Conservation (phyloP, 2,888 invertebrate genomes). For the Nephrotoma flavescens region DNA sequence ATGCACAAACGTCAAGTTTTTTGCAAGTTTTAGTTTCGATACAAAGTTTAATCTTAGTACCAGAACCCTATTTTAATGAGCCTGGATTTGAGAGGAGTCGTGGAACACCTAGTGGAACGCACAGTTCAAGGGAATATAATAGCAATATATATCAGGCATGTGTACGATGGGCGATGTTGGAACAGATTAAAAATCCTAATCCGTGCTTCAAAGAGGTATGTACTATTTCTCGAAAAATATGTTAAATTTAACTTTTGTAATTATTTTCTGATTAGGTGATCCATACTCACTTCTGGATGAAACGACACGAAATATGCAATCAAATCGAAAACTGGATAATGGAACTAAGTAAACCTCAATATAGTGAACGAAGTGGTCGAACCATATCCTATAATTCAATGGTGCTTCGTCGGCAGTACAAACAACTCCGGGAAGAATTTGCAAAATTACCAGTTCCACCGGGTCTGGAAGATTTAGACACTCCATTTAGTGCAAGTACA, state of each 20-base stretch:
- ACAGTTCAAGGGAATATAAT: slow-evolving; percentile 87
- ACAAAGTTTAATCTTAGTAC: slow-evolving; percentile 80
- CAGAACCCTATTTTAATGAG: slow-evolving; percentile 91
- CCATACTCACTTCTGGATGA: slow-evolving; percentile 87
- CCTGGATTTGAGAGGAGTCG: slow-evolving; percentile 85
- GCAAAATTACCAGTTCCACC: slow-evolving; percentile 66
- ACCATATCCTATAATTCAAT: slow-evolving; percentile 63
- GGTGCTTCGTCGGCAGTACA: slow-evolving; percentile 63
- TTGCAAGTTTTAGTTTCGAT: slow-evolving; percentile 85
- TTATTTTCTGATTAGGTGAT: slow-evolving; percentile 46
- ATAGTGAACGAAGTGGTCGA: slow-evolving; percentile 59
- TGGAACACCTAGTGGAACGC: slow-evolving; percentile 75
- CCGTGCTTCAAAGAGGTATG: slow-evolving; percentile 78
- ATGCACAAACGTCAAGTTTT: slow-evolving; percentile 88
- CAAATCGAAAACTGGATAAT: slow-evolving; percentile 85
- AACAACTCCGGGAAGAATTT: slow-evolving; percentile 73
- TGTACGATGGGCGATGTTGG: slow-evolving; percentile 92
- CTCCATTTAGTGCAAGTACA: slow-evolving; percentile 34
- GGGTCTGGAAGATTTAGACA: slow-evolving; percentile 55
- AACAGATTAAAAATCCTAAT: slow-evolving; percentile 78
- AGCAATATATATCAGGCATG: slow-evolving; percentile 90
- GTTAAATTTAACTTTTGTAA: not conserved
- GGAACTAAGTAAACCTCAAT: slow-evolving; percentile 67
- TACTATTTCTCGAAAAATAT: not conserved
- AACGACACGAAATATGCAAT: slow-evolving; percentile 74